These are phyloP conservation scores for Euura saliciscinereae DNA, from an alignment of 1,140 invertebrate genomes.

Conservation along the genomic window DNA sequence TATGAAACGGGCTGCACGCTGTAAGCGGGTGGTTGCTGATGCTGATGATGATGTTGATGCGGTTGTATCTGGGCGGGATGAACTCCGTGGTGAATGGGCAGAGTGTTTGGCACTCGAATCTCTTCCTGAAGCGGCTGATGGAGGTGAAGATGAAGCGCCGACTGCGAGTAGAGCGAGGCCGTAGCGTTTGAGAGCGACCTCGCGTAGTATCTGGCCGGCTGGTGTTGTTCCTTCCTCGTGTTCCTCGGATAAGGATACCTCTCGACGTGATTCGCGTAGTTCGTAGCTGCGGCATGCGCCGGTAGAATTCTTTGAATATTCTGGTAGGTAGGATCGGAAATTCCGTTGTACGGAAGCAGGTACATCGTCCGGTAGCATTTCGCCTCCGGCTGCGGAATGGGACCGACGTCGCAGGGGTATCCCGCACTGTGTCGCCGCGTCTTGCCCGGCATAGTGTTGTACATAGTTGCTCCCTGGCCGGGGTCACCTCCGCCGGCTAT, in stretches of 20 bases:
- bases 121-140: background rate
- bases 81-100: background rate
- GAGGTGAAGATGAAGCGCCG: background rate
- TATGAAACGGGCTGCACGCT: conserved; percentile 39
- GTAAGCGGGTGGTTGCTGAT: conserved; percentile 29
- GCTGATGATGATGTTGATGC: conserved; percentile 19
- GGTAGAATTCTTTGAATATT: conserved; percentile 56
- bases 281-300: conserved; percentile 42
- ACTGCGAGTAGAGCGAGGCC: background rate
- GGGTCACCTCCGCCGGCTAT: conserved; percentile 39
- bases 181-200: background rate
- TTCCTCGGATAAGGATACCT: conserved; percentile 51
- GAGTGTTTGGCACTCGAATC: background rate
- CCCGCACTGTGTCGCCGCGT: conserved; percentile 34
- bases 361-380: conserved; percentile 68
- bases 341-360: conserved; percentile 75
- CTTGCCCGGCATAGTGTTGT: conserved; percentile 38
- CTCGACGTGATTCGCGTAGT: conserved; percentile 53
- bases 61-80: background rate
- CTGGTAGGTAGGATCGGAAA: conserved; percentile 54
- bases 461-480: conserved; percentile 27
- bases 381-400: conserved; percentile 30
- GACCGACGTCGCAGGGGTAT: conserved; percentile 33
- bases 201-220: background rate
- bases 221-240: conserved; percentile 14